These are phyloP conservation scores for Poecile montanus DNA, from an alignment of 2,797 vertebrate genomes.

Conservation along the genomic window DNA sequence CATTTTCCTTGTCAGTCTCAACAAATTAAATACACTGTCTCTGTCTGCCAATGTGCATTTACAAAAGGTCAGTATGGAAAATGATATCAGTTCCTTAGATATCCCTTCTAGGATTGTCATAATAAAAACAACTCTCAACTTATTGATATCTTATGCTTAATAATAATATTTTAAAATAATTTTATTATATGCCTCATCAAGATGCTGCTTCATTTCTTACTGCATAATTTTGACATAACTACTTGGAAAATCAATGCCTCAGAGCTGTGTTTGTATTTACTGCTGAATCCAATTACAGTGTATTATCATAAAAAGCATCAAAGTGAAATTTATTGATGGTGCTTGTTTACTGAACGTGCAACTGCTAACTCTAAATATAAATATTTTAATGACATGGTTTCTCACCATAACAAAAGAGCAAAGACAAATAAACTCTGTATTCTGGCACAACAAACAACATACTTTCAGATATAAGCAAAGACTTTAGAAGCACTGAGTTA, in stretches of 20 bases:
- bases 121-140: slow-evolving; percentile 54
- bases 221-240: slow-evolving; percentile 68
- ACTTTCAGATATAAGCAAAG: slow-evolving; percentile 2
- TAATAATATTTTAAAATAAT: slow-evolving; percentile 62
- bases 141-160: slow-evolving; percentile 50
- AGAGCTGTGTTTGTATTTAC: slow-evolving; percentile 74
- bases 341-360: slow-evolving; percentile 65
- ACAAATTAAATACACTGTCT: background rate
- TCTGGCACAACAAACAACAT: background rate
- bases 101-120: background rate
- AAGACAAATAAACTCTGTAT: slow-evolving; percentile 41
- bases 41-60: background rate
- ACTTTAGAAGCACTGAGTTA: background rate
- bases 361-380: slow-evolving; percentile 74
- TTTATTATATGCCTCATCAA: slow-evolving; percentile 64
- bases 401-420: slow-evolving; percentile 50
- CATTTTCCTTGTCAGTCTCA: background rate
- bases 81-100: background rate
- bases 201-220: slow-evolving; percentile 66
- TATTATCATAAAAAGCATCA: slow-evolving; percentile 78
- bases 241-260: slow-evolving; percentile 73
- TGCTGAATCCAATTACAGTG: slow-evolving; percentile 74
- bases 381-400: slow-evolving; percentile 67
- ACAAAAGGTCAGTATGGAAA: background rate
- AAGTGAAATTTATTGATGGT: slow-evolving; percentile 75